phyloP scores from a whole-genome alignment of 2,113 vertebrate genomes.

The Leptodactylus fuscus region DNA sequence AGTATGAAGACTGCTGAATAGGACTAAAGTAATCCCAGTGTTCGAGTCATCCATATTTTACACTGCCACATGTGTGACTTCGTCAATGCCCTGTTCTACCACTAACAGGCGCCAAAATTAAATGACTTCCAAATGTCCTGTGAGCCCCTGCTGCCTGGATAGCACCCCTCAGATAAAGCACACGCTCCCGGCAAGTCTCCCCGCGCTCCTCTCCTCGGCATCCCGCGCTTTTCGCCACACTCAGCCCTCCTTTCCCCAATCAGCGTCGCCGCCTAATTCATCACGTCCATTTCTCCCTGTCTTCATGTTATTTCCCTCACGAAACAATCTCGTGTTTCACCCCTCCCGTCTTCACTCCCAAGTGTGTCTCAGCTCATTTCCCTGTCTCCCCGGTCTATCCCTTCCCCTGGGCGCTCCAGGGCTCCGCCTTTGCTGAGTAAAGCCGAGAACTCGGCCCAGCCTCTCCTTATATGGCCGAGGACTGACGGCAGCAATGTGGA shows the following conservation, averaged over 20 bases:
- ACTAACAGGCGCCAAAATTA: not conserved
- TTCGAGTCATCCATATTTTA: no score
- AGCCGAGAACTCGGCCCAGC: slow-evolving; percentile 46
- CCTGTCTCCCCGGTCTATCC: slow-evolving; percentile 36
- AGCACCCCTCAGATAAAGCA: no score
- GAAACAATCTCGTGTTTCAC: not conserved
- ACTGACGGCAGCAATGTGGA: slow-evolving; percentile 55
- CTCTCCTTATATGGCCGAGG: slow-evolving; percentile 53
- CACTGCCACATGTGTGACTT: not conserved
- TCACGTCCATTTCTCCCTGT: not conserved
- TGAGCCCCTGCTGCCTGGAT: not conserved
- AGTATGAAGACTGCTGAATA: no score
- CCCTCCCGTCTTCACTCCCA: not conserved
- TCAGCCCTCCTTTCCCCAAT: not conserved
- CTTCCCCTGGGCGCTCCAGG: slow-evolving; percentile 37
- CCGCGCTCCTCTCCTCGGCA: not conserved
- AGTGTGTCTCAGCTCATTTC: slow-evolving; percentile 13
- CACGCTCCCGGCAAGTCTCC: no score
- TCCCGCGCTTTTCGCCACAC: not conserved
- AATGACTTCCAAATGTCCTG: not conserved
- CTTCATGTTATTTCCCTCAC: not conserved
- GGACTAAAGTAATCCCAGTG: no score
- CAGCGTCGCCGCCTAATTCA: no score
- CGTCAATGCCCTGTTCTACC: not conserved
- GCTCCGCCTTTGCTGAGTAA: slow-evolving; percentile 37